Base-by-base conservation (phyloP, 2,888 invertebrate species). In the Cephus pulcher region DNA sequence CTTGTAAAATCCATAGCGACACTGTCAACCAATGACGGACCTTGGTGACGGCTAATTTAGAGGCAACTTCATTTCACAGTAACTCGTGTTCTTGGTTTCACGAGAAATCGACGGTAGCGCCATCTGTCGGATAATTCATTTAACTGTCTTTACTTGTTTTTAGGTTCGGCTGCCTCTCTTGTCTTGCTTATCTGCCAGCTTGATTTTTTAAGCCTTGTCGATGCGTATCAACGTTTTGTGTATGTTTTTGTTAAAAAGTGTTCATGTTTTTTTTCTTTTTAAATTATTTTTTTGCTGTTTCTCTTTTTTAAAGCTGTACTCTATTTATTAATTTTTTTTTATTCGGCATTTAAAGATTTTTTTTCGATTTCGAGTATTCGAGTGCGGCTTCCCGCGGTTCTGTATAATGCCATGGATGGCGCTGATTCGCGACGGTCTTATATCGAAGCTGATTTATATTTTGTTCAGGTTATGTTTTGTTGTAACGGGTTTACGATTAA, bases 111-210 rank as follows among this genome's bases (percentile, higher is more conserved):
- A 81, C 76, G 35, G 75, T 76, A 75, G 74, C 74, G 71, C 34
- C 80, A 78, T 78, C 79, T 80, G 75, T 79, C 81, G 82, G 81
- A 70, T 74, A 78, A 74, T 78, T 76, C 69, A 78, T 78, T 78
- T 78, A 37, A 74, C 74, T 56, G 40, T 75, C 56, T 70, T 35
- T 9, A 9, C 69, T 37, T 35, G 12, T 69, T 68, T 68, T 68
- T 77, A 12, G 35, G 1, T 11, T 34, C 32, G 12, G 30, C 35
- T 35, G 74, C 23, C 34, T 70, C 34, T 69, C 70, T 33, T 40
- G 12, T 56, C 68, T n/a, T 34, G 68, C 35, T 32, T 71, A 2
- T 23, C 23, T 4, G 40, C 1, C 40, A 15, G 15, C 15, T 15
- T 56, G 9, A 23, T 56, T 56, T 23, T 40, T 23, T 23, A 56